Conservation (phyloP, 92 coral and sea anemone genomes). For the Porites divaricata region DNA sequence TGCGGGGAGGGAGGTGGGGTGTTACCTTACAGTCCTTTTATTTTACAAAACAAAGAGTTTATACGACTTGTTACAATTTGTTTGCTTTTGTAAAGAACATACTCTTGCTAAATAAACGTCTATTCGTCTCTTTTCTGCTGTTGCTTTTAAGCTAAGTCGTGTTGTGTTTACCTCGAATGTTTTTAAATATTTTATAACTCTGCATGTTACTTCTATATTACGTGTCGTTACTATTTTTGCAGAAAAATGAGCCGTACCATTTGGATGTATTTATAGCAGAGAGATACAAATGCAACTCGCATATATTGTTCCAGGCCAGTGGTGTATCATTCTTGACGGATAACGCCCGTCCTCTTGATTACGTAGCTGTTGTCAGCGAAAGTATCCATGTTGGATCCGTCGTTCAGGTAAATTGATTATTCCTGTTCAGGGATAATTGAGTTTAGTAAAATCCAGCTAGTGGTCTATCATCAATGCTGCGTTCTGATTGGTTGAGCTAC, state of each 20-base stretch:
- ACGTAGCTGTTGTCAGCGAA: slow-evolving; percentile 67
- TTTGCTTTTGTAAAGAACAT: too few relatives aligned
- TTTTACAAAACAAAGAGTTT: too few relatives aligned
- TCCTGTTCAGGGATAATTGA: too few relatives aligned
- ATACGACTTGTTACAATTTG: too few relatives aligned
- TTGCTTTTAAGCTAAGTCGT: too few relatives aligned
- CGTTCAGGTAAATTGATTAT: slow-evolving; percentile 41
- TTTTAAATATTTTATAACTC: background rate
- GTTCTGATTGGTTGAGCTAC: background rate
- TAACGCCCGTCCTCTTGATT: slow-evolving; percentile 72
- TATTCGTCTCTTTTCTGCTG: too few relatives aligned
- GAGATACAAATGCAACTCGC: slow-evolving; percentile 83
- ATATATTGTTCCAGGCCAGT: slow-evolving; percentile 84
- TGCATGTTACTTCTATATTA: background rate
- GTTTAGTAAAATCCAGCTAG: too few relatives aligned
- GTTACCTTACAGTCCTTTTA: too few relatives aligned
- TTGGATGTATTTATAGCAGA: slow-evolving; percentile 93
- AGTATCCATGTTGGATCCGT: slow-evolving; percentile 64
- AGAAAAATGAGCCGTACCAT: slow-evolving; percentile 81
- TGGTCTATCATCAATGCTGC: too few relatives aligned
- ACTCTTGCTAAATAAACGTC: too few relatives aligned
- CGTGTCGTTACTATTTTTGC: background rate
- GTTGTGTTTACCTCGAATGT: background rate
- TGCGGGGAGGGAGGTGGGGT: too few relatives aligned
- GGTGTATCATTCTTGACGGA: slow-evolving; percentile 81